These are phyloP conservation scores for Panopea generosa DNA, from an alignment of 2,888 invertebrate species.

Conservation along the genomic window DNA sequence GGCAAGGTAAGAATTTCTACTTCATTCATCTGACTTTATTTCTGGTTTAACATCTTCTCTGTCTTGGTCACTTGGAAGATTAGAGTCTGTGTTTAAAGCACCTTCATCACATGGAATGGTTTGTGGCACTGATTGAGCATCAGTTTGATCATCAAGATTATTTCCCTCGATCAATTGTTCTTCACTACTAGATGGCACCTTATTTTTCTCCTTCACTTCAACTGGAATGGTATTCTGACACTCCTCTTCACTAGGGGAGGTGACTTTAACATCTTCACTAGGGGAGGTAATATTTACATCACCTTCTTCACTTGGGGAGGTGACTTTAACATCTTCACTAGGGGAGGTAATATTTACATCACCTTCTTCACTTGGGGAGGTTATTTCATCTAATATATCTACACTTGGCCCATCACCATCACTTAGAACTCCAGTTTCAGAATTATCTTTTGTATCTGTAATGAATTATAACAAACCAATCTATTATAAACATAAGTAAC, in stretches of 20 bases:
- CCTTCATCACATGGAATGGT: background rate
- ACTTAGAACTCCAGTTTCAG: background rate
- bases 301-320: constrained; percentile 7
- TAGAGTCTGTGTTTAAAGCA: background rate
- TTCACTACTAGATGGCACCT: no score
- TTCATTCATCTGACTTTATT: no score
- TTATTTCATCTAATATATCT: constrained; percentile 24
- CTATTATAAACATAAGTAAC: no score
- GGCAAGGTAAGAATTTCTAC: no score
- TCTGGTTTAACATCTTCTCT: no score
- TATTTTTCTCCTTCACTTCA: no score
- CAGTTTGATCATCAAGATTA: background rate
- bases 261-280: no score
- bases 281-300: constrained; percentile 9
- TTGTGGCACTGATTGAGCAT: background rate
- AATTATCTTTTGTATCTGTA: constrained; percentile 7
- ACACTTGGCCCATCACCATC: constrained; percentile 16
- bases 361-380: constrained; percentile 20
- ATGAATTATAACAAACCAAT: no score
- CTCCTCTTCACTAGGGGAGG: no score
- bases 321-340: no score
- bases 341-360: constrained; percentile 9
- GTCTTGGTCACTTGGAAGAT: background rate
- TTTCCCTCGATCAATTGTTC: no score
- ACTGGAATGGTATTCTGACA: no score